Percentiles rank a stretch among this genome's conserved stretches.
These are phyloP conservation scores for Monopterus albus DNA, from an alignment of 2,113 vertebrate species.

Conservation along the genomic window DNA sequence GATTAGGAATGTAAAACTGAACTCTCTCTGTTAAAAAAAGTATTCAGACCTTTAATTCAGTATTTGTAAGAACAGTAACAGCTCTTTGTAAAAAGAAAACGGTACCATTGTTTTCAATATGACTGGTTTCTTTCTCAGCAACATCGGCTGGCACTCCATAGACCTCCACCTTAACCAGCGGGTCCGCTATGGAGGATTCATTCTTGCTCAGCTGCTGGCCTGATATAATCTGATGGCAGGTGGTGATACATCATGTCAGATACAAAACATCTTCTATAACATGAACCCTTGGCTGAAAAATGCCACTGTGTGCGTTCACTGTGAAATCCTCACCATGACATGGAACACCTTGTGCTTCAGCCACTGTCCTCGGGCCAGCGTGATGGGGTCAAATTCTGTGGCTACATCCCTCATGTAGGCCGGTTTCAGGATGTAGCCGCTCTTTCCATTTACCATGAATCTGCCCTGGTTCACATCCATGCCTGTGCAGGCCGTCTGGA, in stretches of 20 bases:
- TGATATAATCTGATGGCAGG: conserved; percentile 87
- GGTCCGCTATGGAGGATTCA: conserved; percentile 92
- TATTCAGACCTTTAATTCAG: too few species aligned
- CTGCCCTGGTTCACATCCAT: conserved; percentile 94
- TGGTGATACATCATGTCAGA: neutral
- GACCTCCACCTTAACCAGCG: conserved; percentile 89
- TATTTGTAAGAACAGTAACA: too few species aligned
- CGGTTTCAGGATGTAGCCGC: conserved; percentile 94
- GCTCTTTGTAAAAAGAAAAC: too few species aligned
- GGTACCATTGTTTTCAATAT: conserved; percentile 90
- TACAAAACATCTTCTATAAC: neutral
- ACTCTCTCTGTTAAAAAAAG: too few species aligned
- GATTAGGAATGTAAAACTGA: too few species aligned
- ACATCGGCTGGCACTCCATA: conserved; percentile 85
- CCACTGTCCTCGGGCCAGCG: conserved; percentile 88
- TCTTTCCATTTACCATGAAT: conserved; percentile 90
- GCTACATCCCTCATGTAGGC: conserved; percentile 85
- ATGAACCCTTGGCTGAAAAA: neutral
- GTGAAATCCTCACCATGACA: conserved; percentile 84
- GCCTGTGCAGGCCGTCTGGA: conserved; percentile 89
- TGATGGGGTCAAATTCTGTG: conserved; percentile 89
- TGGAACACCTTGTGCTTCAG: conserved; percentile 85
- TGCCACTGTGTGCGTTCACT: neutral
- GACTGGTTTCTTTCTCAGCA: conserved; percentile 80
- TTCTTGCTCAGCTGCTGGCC: conserved; percentile 92